These are phyloP conservation scores for Lymantria monacha DNA, from an alignment of 2,888 invertebrate genomes.

Conservation along the genomic window DNA sequence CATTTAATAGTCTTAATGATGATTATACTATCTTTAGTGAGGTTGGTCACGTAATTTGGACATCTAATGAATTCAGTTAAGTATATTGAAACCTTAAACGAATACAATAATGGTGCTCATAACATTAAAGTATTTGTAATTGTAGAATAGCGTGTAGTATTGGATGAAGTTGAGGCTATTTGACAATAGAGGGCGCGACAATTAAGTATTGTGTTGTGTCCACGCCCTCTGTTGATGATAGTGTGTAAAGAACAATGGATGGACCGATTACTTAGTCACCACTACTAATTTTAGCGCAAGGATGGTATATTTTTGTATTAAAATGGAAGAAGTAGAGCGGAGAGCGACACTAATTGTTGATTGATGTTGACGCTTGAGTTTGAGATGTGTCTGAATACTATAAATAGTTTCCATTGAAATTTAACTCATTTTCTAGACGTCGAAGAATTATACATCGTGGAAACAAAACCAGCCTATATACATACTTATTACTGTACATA, in stretches of 20 bases:
- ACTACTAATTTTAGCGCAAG: constrained; percentile 25
- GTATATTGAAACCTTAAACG: constrained; percentile 8
- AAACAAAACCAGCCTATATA: too few species aligned
- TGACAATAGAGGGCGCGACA: constrained; percentile 56
- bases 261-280: constrained; percentile 41
- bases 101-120: constrained; percentile 2
- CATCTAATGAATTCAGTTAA: constrained; percentile 17
- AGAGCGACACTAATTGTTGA: neutral
- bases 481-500: too few species aligned
- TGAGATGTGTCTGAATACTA: constrained; percentile 2
- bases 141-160: constrained; percentile 37
- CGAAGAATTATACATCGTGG: too few species aligned
- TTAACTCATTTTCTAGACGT: too few species aligned
- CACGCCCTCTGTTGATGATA: constrained; percentile 53
- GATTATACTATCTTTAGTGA: constrained; percentile 17
- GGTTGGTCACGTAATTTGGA: constrained; percentile 23
- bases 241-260: constrained; percentile 48
- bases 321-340: neutral
- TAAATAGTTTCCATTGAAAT: neutral
- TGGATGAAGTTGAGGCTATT: constrained; percentile 49
- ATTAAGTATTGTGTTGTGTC: constrained; percentile 40
- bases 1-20: constrained; percentile 1
- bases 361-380: constrained; percentile 1
- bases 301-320: constrained; percentile 1
- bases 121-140: constrained; percentile 21